A percentile compares a stretch with the other conserved stretches of the same genome.
These are phyloP conservation scores for Macheiramphus alcinus DNA, from an alignment of 2,113 vertebrate species.

Conservation along the genomic window DNA sequence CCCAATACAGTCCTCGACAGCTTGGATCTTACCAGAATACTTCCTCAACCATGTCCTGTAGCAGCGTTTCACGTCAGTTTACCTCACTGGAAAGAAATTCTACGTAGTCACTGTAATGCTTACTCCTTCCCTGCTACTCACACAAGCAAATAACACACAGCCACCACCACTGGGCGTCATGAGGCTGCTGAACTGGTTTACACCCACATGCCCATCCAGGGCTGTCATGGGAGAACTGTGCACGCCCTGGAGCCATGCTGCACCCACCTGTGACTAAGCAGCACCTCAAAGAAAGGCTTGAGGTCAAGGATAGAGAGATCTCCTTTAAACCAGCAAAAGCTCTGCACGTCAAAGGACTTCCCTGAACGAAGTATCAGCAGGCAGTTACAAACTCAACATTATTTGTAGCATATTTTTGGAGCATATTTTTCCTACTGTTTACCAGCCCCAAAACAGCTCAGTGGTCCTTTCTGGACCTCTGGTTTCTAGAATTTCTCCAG, in stretches of 20 bases:
- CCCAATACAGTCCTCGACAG: not conserved
- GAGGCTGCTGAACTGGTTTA: not conserved
- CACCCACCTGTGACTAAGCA: not conserved
- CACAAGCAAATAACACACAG: not conserved
- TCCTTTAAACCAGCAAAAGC: not conserved
- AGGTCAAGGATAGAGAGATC: not conserved
- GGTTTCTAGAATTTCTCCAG: not conserved
- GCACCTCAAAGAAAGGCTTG: not conserved
- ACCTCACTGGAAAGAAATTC: not conserved
- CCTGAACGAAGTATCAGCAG: accelerated
- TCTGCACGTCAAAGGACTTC: not conserved
- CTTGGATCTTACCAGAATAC: not conserved
- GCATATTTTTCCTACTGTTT: accelerated
- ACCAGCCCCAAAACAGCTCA: not conserved
- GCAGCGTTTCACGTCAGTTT: not conserved
- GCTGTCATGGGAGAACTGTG: not conserved
- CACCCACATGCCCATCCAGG: not conserved
- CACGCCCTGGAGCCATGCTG: not conserved
- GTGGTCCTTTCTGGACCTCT: not conserved
- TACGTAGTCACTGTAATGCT: accelerated
- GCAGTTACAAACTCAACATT: not conserved
- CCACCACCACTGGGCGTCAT: not conserved
- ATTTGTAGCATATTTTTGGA: not conserved
- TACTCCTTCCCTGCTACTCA: not conserved
- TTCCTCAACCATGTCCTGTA: not conserved